These are phyloP conservation scores for Artibeus lituratus DNA, from an alignment of 2,797 vertebrate genomes.

Conservation along the genomic window DNA sequence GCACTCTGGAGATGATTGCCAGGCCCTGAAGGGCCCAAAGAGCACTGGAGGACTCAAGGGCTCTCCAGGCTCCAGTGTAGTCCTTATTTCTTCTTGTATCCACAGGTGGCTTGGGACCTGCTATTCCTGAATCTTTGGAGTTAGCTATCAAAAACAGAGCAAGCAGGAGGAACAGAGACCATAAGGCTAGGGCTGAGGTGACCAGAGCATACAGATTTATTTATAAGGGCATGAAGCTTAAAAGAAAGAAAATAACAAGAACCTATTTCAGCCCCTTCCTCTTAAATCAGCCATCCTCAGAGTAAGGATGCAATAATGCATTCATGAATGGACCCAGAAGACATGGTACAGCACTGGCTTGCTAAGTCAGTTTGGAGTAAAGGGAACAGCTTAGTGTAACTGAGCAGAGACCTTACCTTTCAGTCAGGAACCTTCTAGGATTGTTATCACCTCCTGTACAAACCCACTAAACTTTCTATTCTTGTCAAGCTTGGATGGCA, in stretches of 20 bases:
- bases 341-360: neutral
- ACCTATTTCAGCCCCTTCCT: neutral
- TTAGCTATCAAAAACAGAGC: no score
- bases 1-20: neutral
- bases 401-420: neutral
- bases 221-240: neutral
- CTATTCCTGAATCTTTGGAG: neutral
- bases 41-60: neutral
- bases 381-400: neutral
- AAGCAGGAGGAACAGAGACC: neutral
- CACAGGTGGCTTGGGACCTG: neutral
- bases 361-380: neutral
- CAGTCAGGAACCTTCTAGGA: neutral
- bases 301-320: neutral
- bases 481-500: neutral
- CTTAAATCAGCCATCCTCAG: neutral
- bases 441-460: neutral
- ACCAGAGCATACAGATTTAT: neutral
- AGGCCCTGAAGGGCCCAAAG: fast-evolving
- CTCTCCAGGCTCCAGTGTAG: neutral
- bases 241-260: neutral
- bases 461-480: neutral
- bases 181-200: neutral
- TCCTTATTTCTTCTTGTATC: neutral
- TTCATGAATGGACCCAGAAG: neutral